Evolutionary conservation across 2,888 invertebrate genomes (phyloP).

Genomic region (Lasiommata megera): DNA sequence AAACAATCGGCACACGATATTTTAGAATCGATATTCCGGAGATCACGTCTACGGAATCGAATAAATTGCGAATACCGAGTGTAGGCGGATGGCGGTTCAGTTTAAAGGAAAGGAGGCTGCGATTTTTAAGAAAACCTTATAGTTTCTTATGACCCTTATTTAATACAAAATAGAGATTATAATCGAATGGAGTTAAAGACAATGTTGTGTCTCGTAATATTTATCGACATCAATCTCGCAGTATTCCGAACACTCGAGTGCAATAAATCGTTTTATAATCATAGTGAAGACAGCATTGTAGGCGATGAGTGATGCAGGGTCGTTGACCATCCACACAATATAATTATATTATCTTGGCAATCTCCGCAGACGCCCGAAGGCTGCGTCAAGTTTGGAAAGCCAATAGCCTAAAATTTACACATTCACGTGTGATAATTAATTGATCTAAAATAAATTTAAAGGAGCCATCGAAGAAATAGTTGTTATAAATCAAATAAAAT

Average conservation of each 20-base stretch:
- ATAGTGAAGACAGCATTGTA: constrained; percentile 33
- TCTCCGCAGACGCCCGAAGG: constrained; percentile 22
- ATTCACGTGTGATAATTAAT: too few species aligned
- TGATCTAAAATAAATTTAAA: too few species aligned
- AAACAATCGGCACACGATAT: constrained; percentile 30
- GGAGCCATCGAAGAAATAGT: too few species aligned
- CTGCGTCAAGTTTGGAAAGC: not conserved
- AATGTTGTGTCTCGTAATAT: constrained; percentile 17
- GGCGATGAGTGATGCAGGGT: constrained; percentile 30
- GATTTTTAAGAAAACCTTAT: constrained; percentile 18
- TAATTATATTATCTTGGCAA: constrained; percentile 29
- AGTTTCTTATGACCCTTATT: not conserved
- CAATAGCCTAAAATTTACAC: not conserved
- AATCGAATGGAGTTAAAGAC: not conserved
- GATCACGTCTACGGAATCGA: constrained; percentile 24
- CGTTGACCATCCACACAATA: constrained; percentile 19
- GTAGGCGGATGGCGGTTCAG: constrained; percentile 29
- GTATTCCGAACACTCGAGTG: constrained; percentile 29
- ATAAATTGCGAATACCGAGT: constrained; percentile 32
- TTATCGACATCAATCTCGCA: constrained; percentile 32
- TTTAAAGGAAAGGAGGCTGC: constrained; percentile 22
- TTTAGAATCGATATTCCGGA: constrained; percentile 26
- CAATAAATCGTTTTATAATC: constrained; percentile 33
- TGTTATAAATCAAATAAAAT: too few species aligned
- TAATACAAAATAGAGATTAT: not conserved